phyloP scores from a whole-genome alignment of 2,797 vertebrate genomes.

The Lepus townsendii region DNA sequence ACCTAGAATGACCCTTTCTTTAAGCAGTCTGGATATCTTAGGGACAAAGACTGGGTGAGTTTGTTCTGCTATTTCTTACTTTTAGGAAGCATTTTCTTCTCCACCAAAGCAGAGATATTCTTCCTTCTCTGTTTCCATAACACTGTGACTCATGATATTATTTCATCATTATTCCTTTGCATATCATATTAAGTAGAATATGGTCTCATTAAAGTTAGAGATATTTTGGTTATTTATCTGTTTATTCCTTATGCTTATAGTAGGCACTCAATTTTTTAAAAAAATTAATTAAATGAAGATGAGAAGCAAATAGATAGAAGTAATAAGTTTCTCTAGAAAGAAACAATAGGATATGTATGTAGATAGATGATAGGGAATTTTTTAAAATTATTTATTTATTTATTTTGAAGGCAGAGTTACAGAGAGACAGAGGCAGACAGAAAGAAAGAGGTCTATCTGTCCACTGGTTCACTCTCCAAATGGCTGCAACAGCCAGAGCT shows the following conservation, averaged over 20 bases:
- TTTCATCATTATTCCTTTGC: not conserved
- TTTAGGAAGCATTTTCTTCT: not conserved
- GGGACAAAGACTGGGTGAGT: not conserved
- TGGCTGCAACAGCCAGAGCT: too few species aligned
- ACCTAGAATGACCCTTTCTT: not conserved
- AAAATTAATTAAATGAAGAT: not conserved
- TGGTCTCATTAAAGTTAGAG: not conserved
- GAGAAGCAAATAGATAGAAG: not conserved
- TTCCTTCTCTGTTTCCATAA: not conserved
- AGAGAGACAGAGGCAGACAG: too few species aligned
- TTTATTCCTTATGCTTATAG: not conserved
- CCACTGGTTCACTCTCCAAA: too few species aligned
- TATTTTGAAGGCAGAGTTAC: too few species aligned
- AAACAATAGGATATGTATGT: too few species aligned
- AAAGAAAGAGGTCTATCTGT: too few species aligned
- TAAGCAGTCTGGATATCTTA: not conserved
- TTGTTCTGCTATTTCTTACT: not conserved
- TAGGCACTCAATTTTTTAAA: not conserved
- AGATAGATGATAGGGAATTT: too few species aligned
- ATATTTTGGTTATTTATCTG: not conserved
- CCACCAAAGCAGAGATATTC: not conserved
- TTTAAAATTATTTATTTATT: too few species aligned
- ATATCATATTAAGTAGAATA: not conserved
- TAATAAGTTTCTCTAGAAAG: too few species aligned
- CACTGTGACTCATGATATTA: not conserved